Evolutionary conservation across 2,888 invertebrate genomes (phyloP), one percentile per base, ranked within the genome.

Genomic region (Callinectes sapidus): DNA sequence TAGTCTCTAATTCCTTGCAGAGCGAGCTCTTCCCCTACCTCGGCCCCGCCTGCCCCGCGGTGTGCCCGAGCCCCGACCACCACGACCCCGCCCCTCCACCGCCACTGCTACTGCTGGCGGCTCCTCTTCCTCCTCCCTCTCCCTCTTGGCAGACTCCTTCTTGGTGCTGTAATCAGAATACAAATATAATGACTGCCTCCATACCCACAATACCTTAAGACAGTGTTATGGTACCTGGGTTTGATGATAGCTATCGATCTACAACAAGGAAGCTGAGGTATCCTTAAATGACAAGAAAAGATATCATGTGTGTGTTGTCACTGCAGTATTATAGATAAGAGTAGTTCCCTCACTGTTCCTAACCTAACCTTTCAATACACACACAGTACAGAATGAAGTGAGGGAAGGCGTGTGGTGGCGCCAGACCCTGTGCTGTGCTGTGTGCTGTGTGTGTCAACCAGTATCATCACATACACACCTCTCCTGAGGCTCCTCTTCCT

Each of bases 111-210:
- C 88, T 28, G 35, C 71, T 42, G 71, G 48, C 42, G 42, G 39
- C 32, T 90, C 90, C 71, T 81, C 81, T 2, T 90, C 90, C 23
- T 48, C 81, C 42, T 90, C 86, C 42, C 61, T 90, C 90, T 86
- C 90, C 39, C 86, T 61, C 55, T 86, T 90, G 66, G 1, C 90
- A 14, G 39, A 28, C n/a, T 90, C 77, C 42, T 42, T 89, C 88
- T 88, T 54, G 10, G 32, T 14, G 23, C 89, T 89, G 61, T 35
- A 35, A 66, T 14, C 3, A 28, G 14, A 87, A 87, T 71, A 71
- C 28, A 10, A n/a, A n/a, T 10, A 28, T 71, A 61, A 0, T 61
- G 61, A 23, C 61, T 61, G 61, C 23, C 61, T 61, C 18, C 61
- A 5, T 61, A 61, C 61, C 61, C 61, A 61, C 18, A 23, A 23